A percentile compares a stretch with the other conserved stretches of the same genome.
Evolutionary conservation across 1,140 invertebrate genomes (phyloP).

Genomic region (Pseudomyrmex dendroicus): DNA sequence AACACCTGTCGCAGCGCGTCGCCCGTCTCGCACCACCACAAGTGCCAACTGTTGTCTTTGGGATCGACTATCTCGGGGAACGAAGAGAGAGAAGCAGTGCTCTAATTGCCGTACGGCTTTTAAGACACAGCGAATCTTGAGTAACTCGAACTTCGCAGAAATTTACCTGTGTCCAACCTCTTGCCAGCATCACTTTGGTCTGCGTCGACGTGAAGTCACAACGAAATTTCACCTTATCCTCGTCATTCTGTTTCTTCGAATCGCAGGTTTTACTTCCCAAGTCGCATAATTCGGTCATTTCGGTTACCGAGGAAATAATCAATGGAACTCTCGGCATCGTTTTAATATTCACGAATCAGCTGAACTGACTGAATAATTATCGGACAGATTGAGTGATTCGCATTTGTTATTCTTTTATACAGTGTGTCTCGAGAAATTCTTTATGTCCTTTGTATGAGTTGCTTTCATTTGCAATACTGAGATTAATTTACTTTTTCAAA

Average conservation of each 20-base stretch:
- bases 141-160: not conserved
- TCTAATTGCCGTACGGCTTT: not conserved
- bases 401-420: conserved; percentile 35
- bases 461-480: not conserved
- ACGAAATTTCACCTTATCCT: conserved; percentile 74
- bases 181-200: conserved; percentile 74
- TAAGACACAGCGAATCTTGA: not conserved
- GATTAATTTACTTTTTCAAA: not conserved
- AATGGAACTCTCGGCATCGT: conserved; percentile 22
- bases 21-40: conserved; percentile 84
- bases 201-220: conserved; percentile 77
- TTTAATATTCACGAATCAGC: conserved; percentile 5
- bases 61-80: conserved; percentile 65
- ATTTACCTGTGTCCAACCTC: conserved; percentile 78
- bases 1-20: conserved; percentile 75
- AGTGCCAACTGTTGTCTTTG: conserved; percentile 78
- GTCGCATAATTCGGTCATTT: not conserved
- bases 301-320: not conserved
- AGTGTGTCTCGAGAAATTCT: not conserved
- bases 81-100: not conserved
- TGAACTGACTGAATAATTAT: conserved; percentile 3
- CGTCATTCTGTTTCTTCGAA: conserved; percentile 20
- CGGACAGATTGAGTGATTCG: conserved; percentile 27
- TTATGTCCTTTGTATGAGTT: too few relatives aligned
- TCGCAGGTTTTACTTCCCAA: conserved; percentile 1